Conservation (phyloP, 1,140 invertebrate genomes). For the Eueides isabella region DNA sequence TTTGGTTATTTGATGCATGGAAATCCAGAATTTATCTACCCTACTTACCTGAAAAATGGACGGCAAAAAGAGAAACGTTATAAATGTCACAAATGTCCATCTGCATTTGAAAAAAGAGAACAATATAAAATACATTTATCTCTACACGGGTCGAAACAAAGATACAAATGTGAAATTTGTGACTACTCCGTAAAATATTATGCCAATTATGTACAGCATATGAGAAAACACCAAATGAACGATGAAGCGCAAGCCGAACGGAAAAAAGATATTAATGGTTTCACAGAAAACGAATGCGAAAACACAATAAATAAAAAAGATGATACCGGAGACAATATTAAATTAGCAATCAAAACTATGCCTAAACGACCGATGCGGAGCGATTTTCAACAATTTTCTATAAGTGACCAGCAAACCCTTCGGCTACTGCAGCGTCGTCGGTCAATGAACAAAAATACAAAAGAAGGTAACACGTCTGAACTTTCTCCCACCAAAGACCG, state of each 20-base stretch:
- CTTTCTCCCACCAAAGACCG: constrained; percentile 81
- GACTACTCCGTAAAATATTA: constrained; percentile 95
- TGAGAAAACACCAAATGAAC: constrained; percentile 89
- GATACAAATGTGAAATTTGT: constrained; percentile 92
- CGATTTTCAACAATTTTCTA: constrained; percentile 79
- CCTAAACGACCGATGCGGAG: constrained; percentile 67
- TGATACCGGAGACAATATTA: constrained; percentile 68
- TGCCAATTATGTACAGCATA: constrained; percentile 91
- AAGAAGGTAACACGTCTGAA: constrained; percentile 65
- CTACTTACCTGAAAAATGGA: constrained; percentile 89
- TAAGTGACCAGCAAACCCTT: constrained; percentile 82
- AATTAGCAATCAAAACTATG: constrained; percentile 81
- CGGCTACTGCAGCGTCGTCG: constrained; percentile 66
- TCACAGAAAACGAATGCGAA: constrained; percentile 62
- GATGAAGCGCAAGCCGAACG: constrained; percentile 85
- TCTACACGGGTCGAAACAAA: constrained; percentile 91
- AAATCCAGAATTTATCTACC: constrained; percentile 90
- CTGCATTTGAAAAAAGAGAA: constrained; percentile 92
- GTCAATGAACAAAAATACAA: constrained; percentile 62
- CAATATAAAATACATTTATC: constrained; percentile 93
- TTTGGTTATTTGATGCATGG: constrained; percentile 87
- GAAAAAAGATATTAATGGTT: constrained; percentile 75
- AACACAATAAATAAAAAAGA: constrained; percentile 63
- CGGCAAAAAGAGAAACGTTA: constrained; percentile 89
- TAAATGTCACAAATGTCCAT: constrained; percentile 93